phyloP scores from a whole-genome alignment of 2,113 vertebrate genomes.

The Dipodomys ordii region DNA sequence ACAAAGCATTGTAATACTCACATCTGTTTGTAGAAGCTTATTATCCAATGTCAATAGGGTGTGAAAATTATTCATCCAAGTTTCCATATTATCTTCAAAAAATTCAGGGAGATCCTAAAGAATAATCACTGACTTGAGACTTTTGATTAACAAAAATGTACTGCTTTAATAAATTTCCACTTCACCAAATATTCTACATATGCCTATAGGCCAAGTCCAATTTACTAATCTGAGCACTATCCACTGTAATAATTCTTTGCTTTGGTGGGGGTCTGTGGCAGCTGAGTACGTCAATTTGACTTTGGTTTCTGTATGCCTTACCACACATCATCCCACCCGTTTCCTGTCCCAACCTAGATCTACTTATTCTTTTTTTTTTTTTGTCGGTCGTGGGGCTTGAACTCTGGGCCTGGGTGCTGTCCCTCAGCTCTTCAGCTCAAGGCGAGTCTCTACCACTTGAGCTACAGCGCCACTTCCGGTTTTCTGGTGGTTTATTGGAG shows the following conservation, averaged over 20 bases:
- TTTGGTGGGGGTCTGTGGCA: neutral
- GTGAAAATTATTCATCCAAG: slow-evolving; percentile 99
- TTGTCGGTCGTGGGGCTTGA: no score
- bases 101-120: slow-evolving; percentile 98
- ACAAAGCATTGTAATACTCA: slow-evolving; percentile 85
- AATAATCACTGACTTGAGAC: slow-evolving; percentile 53
- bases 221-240: neutral
- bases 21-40: slow-evolving; percentile 97
- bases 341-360: neutral
- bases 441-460: no score
- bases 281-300: neutral
- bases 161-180: neutral
- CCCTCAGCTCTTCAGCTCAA: no score
- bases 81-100: slow-evolving; percentile 99
- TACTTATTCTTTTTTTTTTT: neutral
- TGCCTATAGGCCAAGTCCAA: neutral
- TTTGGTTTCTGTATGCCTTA: neutral
- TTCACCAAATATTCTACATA: neutral
- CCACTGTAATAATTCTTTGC: neutral
- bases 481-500: no score
- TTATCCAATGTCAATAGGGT: slow-evolving; percentile 97
- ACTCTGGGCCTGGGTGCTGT: no score
- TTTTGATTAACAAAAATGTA: neutral
- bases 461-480: no score
- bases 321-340: neutral